A percentile compares a stretch with the other conserved stretches of the same genome.
These are phyloP conservation scores for Thalassaphorura encarpata DNA, from an alignment of 1,140 invertebrate species.

Conservation along the genomic window DNA sequence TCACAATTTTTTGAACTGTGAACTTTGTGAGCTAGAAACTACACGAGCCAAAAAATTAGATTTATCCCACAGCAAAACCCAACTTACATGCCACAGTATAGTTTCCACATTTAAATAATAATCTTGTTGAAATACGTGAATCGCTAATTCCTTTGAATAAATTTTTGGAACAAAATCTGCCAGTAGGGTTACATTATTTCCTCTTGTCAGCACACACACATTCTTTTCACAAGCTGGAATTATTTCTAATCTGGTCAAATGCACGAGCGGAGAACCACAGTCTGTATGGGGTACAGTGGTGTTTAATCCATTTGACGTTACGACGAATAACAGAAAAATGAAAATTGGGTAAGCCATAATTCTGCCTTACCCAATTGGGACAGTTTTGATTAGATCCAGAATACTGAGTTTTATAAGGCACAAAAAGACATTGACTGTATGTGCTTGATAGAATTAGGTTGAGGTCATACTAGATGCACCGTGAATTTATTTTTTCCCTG, in stretches of 20 bases:
- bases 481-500: background rate
- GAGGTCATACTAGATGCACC: background rate
- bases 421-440: background rate
- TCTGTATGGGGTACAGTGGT: background rate
- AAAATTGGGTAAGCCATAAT: background rate
- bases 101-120: background rate
- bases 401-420: background rate
- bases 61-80: no score
- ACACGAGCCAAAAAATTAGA: no score
- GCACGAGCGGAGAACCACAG: background rate
- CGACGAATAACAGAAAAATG: background rate
- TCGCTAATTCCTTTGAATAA: background rate
- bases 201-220: background rate
- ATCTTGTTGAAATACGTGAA: background rate
- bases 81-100: background rate
- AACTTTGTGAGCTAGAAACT: background rate
- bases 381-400: background rate
- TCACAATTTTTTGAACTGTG: background rate
- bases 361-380: background rate
- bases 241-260: conserved; percentile 1
- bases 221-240: conserved; percentile 3
- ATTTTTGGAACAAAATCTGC: conserved; percentile 2
- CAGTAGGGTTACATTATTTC: background rate
- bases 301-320: background rate
- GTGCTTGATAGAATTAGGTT: background rate